A percentile compares a stretch with the other conserved stretches of the same genome.
phyloP scores from a whole-genome alignment of 2,113 vertebrate species.

The Thunnus thynnus region DNA sequence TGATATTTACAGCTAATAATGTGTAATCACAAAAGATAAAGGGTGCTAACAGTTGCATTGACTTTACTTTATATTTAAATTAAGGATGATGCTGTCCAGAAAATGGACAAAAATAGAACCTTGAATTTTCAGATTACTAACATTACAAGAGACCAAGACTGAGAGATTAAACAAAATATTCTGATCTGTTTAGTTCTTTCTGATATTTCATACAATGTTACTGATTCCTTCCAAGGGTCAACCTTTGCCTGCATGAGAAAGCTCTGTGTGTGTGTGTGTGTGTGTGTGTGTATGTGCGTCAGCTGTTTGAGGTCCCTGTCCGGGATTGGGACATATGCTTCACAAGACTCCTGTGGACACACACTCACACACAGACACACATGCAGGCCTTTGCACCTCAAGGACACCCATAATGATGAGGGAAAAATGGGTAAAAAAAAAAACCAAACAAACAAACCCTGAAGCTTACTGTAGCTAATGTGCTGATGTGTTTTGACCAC shows the following conservation, averaged over 20 bases:
- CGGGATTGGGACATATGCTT: constrained; percentile 72
- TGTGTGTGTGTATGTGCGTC: constrained; percentile 53
- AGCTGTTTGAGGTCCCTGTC: constrained; percentile 64
- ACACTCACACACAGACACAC: constrained; percentile 46
- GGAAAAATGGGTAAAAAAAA: neutral
- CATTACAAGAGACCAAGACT: neutral
- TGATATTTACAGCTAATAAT: neutral
- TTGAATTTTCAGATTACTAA: neutral
- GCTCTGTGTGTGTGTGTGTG: constrained; percentile 11
- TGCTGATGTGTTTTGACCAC: constrained; percentile 34
- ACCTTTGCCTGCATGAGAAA: constrained; percentile 43
- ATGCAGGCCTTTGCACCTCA: constrained; percentile 35
- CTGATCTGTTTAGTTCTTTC: neutral
- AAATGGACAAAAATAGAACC: neutral
- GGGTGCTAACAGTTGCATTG: neutral
- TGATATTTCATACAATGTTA: neutral
- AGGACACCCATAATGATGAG: constrained; percentile 42
- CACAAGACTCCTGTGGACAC: constrained; percentile 67
- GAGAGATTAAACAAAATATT: neutral
- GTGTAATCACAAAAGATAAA: neutral
- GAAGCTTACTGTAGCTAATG: neutral
- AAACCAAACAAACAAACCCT: neutral
- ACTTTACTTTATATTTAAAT: neutral
- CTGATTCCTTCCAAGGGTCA: constrained; percentile 39
- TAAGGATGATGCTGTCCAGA: neutral